Evolutionary conservation across 2,797 vertebrate species (phyloP).

Genomic region (Arnoldichthys spilopterus): DNA sequence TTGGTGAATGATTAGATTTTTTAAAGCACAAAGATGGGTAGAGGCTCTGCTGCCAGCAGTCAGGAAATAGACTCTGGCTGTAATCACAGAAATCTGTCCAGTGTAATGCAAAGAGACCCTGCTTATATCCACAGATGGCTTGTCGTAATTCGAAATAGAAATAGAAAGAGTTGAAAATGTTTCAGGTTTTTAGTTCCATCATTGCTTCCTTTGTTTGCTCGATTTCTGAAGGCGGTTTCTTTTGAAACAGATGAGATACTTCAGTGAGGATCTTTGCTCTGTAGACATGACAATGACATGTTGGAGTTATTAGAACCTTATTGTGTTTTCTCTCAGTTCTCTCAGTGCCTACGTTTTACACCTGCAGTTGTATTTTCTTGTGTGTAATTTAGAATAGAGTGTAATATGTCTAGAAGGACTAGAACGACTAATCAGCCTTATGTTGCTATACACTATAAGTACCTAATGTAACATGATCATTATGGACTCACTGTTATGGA

Average conservation of each 20-base stretch:
- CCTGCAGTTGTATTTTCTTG: neutral
- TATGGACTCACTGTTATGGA: neutral
- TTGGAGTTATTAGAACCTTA: neutral
- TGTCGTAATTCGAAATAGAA: neutral
- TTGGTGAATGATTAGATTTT: too few species aligned
- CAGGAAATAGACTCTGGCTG: neutral
- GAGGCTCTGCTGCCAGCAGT: slow-evolving; percentile 31
- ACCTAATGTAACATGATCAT: slow-evolving; percentile 7
- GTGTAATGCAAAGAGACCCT: slow-evolving; percentile 6
- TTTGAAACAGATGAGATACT: neutral
- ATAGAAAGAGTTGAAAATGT: neutral
- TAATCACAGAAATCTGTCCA: neutral
- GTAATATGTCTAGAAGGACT: too few species aligned
- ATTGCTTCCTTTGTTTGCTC: neutral
- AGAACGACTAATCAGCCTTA: neutral
- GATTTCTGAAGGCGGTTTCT: neutral
- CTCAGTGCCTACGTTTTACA: neutral
- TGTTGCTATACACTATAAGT: too few species aligned
- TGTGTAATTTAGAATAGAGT: neutral
- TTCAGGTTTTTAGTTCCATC: neutral
- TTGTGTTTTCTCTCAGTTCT: neutral
- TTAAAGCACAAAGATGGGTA: neutral
- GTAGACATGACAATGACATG: neutral
- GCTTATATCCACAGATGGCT: slow-evolving; percentile 14
- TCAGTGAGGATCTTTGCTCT: neutral